Evolutionary conservation across 2,797 vertebrate species (phyloP).

Genomic region (Centroberyx gerrardi): DNA sequence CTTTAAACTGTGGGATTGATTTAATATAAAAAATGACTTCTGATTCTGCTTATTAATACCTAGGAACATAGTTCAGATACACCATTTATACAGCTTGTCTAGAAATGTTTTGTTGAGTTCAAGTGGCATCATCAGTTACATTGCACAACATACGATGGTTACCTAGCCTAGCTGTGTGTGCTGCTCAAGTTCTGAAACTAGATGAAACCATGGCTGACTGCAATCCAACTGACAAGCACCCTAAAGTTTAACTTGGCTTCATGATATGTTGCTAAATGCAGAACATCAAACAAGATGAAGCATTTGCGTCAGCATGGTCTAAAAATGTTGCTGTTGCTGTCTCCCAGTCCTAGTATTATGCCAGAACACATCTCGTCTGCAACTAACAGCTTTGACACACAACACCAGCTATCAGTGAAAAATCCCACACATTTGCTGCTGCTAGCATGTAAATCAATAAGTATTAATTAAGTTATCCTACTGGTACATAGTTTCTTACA

Average conservation of each 20-base stretch:
- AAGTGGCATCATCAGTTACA: constrained; percentile 11
- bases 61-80: background rate
- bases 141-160: constrained; percentile 1
- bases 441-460: too few relatives aligned
- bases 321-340: background rate
- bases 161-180: background rate
- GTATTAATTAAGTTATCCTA: too few relatives aligned
- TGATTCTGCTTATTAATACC: constrained; percentile 58
- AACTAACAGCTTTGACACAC: too few relatives aligned
- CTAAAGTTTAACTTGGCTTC: too few relatives aligned
- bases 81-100: background rate
- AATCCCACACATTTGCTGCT: too few relatives aligned
- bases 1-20: constrained; percentile 27
- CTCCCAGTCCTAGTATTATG: too few relatives aligned
- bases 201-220: constrained; percentile 19
- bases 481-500: too few relatives aligned
- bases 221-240: constrained; percentile 2
- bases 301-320: background rate
- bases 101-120: background rate
- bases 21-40: constrained; percentile 55
- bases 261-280: too few relatives aligned
- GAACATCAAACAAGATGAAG: background rate
- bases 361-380: too few relatives aligned
- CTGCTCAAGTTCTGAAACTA: constrained; percentile 4
- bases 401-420: too few relatives aligned